Evolutionary conservation across 2,797 vertebrate genomes (phyloP), one percentile per base, ranked within the genome.

Genomic region (Streptopelia turtur): DNA sequence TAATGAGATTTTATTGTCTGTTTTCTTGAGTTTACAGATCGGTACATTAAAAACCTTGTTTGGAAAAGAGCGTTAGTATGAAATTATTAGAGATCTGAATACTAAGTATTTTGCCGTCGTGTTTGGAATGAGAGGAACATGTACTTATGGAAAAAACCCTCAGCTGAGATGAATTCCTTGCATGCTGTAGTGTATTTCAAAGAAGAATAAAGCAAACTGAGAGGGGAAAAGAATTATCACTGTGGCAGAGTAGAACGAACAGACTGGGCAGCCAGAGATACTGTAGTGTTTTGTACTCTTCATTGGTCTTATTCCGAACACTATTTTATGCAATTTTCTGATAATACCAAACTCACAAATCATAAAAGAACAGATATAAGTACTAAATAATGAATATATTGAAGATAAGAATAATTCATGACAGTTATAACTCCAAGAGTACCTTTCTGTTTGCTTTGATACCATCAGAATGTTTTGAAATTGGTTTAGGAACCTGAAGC

Each of bases 301-400:
- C n/a, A 52, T 61, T 4, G 3, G 4, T 91, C 52, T 76, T 75
- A 69, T 18, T 86, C 79, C 50, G 70, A 93, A 72, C 43, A 25
- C 76, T 81, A 93, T 83, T 49, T 91, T 81, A 59, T 86, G 92
- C 89, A 82, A 72, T 94, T 91, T 93, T 88, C 87, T 91, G 82
- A 71, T 83, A 90, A 79, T 68, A 37, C 41, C 25, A 53, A 78
- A 49, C 57, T 80, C 55, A 59, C n/a, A 88, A 89, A 92, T 82
- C 35, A 59, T 68, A 66, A 76, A 68, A 61, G 61, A 83, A 61
- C 16, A 66, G 18, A n/a, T 89, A 25, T 2, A 60, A 89, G 22
- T 85, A 45, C 61, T 64, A 88, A 94, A 64, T 71, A 88, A 86
- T 78, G 41, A 89, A 69, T 94, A 45, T 55, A 66, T 85, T 85